Evolutionary conservation across 2,113 vertebrate genomes (phyloP).

Genomic region (Egretta garzetta): DNA sequence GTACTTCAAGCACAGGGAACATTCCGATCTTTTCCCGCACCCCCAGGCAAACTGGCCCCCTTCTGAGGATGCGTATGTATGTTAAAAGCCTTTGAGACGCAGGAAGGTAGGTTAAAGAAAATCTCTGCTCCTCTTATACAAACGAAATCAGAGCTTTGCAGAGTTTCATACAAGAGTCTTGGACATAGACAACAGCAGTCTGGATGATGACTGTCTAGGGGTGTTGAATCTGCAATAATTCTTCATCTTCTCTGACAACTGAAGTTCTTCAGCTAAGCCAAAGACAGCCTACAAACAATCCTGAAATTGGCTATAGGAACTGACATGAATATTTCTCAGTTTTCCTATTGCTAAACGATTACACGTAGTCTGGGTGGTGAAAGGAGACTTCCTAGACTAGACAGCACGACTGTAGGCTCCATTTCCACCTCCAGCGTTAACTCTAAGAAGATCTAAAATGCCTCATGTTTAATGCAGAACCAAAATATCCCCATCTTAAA

Average conservation of each 20-base stretch:
- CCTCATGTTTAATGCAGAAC: background rate
- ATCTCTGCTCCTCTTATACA: background rate
- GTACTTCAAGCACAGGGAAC: background rate
- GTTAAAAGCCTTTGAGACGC: background rate
- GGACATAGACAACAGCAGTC: background rate
- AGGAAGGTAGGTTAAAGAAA: background rate
- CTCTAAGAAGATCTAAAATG: background rate
- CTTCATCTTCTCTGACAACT: slow-evolving; percentile 26
- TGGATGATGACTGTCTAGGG: background rate
- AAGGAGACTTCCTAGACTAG: slow-evolving; percentile 23
- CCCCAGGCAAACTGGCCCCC: fast-evolving
- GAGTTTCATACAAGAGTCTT: background rate
- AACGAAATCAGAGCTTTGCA: background rate
- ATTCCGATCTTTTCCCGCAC: background rate
- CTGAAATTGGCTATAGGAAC: slow-evolving; percentile 21
- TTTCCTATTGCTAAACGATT: slow-evolving; percentile 39
- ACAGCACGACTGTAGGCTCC: background rate
- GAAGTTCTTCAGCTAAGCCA: slow-evolving; percentile 38
- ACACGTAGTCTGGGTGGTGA: background rate
- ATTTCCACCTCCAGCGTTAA: background rate
- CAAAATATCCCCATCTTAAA: background rate
- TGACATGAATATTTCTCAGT: slow-evolving; percentile 41
- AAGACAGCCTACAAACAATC: slow-evolving; percentile 42
- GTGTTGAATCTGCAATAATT: background rate
- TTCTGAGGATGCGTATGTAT: fast-evolving